phyloP scores from a whole-genome alignment of 2,113 vertebrate genomes.

The Rhodinocichla rosea region DNA sequence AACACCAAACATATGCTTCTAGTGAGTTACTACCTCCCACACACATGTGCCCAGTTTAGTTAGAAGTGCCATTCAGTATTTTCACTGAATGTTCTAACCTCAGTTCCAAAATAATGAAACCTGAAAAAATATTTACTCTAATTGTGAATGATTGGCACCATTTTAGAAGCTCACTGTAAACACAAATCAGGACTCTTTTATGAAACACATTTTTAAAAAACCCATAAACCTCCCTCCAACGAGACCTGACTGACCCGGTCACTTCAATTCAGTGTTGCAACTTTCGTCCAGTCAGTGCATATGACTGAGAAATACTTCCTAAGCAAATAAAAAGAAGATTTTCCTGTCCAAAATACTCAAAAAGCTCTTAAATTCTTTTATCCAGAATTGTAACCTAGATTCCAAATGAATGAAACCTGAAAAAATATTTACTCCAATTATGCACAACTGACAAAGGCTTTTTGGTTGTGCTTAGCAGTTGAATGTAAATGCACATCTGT shows the following conservation, averaged over 20 bases:
- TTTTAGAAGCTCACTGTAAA: background rate
- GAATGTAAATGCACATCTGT: background rate
- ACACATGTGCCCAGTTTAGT: background rate
- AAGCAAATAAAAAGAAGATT: conserved; percentile 12
- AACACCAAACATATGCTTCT: background rate
- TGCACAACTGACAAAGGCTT: background rate
- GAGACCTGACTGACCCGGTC: background rate
- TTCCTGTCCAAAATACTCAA: conserved; percentile 41
- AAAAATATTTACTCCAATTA: conserved; percentile 42
- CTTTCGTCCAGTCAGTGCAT: background rate
- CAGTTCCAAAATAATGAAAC: conserved; percentile 32
- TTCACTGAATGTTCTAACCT: conserved; percentile 32
- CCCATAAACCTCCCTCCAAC: background rate
- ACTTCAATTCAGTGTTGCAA: background rate
- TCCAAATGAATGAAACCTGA: conserved; percentile 34
- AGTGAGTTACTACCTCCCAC: background rate
- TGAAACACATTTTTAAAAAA: background rate
- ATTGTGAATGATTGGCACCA: background rate
- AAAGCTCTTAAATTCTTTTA: conserved; percentile 18
- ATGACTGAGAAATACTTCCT: conserved; percentile 11
- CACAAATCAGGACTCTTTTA: background rate
- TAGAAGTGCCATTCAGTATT: background rate
- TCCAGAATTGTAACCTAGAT: background rate
- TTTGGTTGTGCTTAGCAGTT: background rate
- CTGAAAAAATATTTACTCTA: conserved; percentile 59